Percentiles rank a stretch among this genome's conserved stretches.
Evolutionary conservation across 1,140 invertebrate genomes (phyloP).

Genomic region (Eupeodes corollae): DNA sequence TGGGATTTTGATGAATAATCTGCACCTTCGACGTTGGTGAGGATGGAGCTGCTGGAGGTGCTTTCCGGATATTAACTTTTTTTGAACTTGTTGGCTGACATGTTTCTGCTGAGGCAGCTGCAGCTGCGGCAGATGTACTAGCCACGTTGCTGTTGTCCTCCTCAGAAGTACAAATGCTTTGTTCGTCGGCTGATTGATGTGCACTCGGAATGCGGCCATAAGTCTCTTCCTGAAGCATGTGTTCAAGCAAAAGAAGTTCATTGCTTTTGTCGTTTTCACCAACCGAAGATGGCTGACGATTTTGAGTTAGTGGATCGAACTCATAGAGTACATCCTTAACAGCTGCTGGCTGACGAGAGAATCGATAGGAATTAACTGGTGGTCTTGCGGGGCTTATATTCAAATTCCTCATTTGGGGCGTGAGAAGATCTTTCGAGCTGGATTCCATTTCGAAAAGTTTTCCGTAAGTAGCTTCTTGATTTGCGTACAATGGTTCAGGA

Average conservation of each 20-base stretch:
- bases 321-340: constrained; percentile 25
- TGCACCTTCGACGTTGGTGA: constrained; percentile 8
- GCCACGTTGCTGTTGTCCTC: constrained; percentile 12
- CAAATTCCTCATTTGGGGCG: constrained; percentile 14
- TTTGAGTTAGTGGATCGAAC: constrained; percentile 27
- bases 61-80: too few species aligned
- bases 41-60: neutral
- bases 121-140: neutral
- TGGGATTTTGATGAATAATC: constrained; percentile 33
- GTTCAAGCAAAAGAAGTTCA: constrained; percentile 29
- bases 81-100: too few species aligned
- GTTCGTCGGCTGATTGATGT: constrained; percentile 17
- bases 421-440: constrained; percentile 15
- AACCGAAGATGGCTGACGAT: constrained; percentile 18
- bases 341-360: constrained; percentile 5
- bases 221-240: constrained; percentile 32
- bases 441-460: constrained; percentile 32
- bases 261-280: constrained; percentile 26
- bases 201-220: constrained; percentile 23
- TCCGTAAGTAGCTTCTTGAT: constrained; percentile 31
- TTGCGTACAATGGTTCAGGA: constrained; percentile 30
- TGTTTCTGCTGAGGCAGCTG: neutral
- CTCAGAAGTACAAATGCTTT: constrained; percentile 33
- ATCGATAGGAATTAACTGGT: constrained; percentile 13
- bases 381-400: constrained; percentile 1